phyloP scores from a whole-genome alignment of 2,888 invertebrate species.

The Parnassius mnemosyne region DNA sequence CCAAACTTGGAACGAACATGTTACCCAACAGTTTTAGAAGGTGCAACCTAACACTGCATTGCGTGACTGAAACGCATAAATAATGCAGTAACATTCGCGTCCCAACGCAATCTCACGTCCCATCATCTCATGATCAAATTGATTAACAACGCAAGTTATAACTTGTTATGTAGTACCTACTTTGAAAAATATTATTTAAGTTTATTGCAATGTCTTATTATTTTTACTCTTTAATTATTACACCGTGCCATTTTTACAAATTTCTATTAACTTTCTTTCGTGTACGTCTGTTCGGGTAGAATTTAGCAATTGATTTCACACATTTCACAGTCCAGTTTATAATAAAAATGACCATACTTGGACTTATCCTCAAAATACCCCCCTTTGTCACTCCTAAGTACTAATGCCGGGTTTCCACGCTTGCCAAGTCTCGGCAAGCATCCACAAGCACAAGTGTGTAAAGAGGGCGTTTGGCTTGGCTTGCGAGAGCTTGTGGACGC shows the following conservation, averaged over 20 bases:
- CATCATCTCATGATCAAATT: conserved; percentile 18
- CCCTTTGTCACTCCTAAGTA: too few species aligned
- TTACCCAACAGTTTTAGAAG: neutral
- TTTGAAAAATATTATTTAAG: neutral
- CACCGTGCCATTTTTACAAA: neutral
- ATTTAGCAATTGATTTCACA: too few species aligned
- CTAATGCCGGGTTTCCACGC: too few species aligned
- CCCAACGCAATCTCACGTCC: conserved; percentile 15
- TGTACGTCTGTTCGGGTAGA: too few species aligned
- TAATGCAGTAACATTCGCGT: conserved; percentile 2
- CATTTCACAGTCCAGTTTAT: too few species aligned
- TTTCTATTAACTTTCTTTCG: too few species aligned
- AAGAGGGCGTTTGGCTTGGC: too few species aligned
- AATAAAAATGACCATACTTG: too few species aligned
- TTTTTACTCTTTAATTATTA: neutral
- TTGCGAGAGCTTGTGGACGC: too few species aligned
- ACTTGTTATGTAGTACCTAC: conserved; percentile 7
- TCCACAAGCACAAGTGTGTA: too few species aligned
- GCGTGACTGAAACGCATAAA: conserved; percentile 15
- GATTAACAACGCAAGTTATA: conserved; percentile 15
- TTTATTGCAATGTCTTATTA: neutral
- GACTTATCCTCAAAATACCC: too few species aligned
- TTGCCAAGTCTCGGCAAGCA: too few species aligned
- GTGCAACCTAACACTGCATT: neutral
- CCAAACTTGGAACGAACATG: neutral